phyloP scores from a whole-genome alignment of 2,113 vertebrate species.

The Eulemur rufifrons region DNA sequence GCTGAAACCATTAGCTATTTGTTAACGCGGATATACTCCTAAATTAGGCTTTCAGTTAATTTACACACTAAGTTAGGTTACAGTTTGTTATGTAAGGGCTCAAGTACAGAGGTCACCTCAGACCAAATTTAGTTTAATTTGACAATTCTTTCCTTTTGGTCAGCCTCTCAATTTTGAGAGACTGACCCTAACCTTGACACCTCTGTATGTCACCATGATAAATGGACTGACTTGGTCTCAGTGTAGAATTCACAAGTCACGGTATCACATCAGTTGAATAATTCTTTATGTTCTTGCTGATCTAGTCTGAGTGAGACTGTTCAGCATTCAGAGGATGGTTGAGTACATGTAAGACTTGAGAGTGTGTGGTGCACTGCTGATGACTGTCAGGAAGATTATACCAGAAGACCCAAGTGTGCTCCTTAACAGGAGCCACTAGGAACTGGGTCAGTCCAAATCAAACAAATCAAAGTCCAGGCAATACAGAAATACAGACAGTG shows the following conservation, averaged over 20 bases:
- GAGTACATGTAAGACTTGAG: background rate
- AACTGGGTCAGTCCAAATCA: background rate
- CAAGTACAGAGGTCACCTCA: background rate
- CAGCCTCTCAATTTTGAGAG: background rate
- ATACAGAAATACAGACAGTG: background rate
- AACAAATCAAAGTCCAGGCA: background rate
- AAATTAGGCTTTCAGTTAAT: background rate
- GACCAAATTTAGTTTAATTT: background rate
- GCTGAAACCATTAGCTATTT: background rate
- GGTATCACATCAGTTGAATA: background rate
- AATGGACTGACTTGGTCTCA: background rate
- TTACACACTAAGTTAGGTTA: background rate
- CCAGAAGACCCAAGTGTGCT: background rate
- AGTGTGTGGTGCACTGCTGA: too few relatives aligned
- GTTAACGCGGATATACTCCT: background rate
- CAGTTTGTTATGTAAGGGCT: background rate
- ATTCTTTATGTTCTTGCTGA: background rate
- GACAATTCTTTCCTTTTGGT: background rate
- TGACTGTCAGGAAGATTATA: background rate
- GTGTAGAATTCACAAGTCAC: background rate
- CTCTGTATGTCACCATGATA: background rate
- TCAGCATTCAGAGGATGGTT: background rate
- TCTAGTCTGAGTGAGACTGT: background rate
- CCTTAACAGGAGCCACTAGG: background rate
- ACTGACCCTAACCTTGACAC: background rate